These are phyloP conservation scores for Seira musarum DNA, from an alignment of 2,888 invertebrate species.

Conservation along the genomic window DNA sequence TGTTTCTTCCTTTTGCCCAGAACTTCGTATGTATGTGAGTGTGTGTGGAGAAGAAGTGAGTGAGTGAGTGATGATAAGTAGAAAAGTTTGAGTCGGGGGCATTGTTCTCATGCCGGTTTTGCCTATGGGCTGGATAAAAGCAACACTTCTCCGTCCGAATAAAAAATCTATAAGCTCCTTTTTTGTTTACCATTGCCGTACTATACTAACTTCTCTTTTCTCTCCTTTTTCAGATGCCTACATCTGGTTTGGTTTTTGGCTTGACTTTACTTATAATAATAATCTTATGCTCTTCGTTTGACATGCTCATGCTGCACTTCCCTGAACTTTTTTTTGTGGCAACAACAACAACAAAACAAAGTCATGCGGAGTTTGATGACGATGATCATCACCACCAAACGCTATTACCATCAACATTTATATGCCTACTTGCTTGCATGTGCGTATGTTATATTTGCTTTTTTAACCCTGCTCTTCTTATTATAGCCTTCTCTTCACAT, in stretches of 20 bases:
- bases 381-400: slow-evolving; percentile 18
- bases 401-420: too few relatives aligned
- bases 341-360: slow-evolving; percentile 37
- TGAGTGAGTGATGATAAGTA: too few relatives aligned
- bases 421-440: not conserved
- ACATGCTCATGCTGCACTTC: slow-evolving; percentile 49
- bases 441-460: not conserved
- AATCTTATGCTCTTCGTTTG: slow-evolving; percentile 14
- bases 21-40: not conserved
- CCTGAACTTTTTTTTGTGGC: slow-evolving; percentile 13
- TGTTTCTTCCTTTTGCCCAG: too few relatives aligned
- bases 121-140: slow-evolving; percentile 57
- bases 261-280: too few relatives aligned
- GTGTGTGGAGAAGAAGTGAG: not conserved
- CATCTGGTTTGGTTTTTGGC: not conserved
- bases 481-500: too few relatives aligned
- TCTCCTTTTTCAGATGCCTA: not conserved
- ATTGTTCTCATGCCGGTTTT: slow-evolving; percentile 55
- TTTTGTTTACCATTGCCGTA: not conserved
- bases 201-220: too few relatives aligned
- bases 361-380: slow-evolving; percentile 6
- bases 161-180: not conserved
- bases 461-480: not conserved
- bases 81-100: slow-evolving; percentile 38
- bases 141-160: too few relatives aligned